Conservation (phyloP, 2,797 vertebrate species). For the Geotrypetes seraphini region DNA sequence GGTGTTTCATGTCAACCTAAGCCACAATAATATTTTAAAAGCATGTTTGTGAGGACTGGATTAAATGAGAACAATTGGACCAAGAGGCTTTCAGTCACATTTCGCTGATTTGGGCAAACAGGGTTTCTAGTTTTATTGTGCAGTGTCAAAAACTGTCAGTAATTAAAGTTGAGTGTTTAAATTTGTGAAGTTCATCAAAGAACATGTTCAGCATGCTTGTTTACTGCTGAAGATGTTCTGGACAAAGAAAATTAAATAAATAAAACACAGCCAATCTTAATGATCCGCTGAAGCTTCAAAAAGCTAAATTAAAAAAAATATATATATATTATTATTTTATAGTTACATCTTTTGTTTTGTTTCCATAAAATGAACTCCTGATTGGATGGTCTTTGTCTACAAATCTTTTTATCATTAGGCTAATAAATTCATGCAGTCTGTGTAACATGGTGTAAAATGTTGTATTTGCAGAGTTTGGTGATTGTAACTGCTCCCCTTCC, state of each 20-base stretch:
- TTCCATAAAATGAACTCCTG: neutral
- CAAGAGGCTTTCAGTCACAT: slow-evolving; percentile 54
- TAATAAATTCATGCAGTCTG: too few species aligned
- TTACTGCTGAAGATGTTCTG: slow-evolving; percentile 26
- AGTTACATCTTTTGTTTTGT: neutral
- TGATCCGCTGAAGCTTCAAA: slow-evolving; percentile 10
- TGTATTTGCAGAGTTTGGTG: too few species aligned
- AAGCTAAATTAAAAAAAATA: slow-evolving; percentile 1
- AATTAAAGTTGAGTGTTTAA: slow-evolving; percentile 72
- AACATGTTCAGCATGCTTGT: slow-evolving; percentile 66
- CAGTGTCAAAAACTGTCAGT: slow-evolving; percentile 33
- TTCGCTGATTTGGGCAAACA: slow-evolving; percentile 47
- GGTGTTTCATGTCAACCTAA: slow-evolving; percentile 35
- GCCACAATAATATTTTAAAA: slow-evolving; percentile 42
- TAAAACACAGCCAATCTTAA: slow-evolving; percentile 1
- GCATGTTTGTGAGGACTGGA: slow-evolving; percentile 31
- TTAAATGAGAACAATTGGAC: slow-evolving; percentile 67
- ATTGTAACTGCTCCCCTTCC: too few species aligned
- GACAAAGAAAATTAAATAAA: slow-evolving; percentile 3
- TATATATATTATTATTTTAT: neutral
- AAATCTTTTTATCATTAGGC: too few species aligned
- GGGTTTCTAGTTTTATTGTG: slow-evolving; percentile 32
- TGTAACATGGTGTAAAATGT: too few species aligned
- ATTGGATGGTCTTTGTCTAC: neutral
- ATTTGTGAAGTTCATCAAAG: slow-evolving; percentile 64